Evolutionary conservation across 2,888 invertebrate genomes (phyloP), one percentile per base, ranked within the genome.

Genomic region (Sabatieria punctata): DNA sequence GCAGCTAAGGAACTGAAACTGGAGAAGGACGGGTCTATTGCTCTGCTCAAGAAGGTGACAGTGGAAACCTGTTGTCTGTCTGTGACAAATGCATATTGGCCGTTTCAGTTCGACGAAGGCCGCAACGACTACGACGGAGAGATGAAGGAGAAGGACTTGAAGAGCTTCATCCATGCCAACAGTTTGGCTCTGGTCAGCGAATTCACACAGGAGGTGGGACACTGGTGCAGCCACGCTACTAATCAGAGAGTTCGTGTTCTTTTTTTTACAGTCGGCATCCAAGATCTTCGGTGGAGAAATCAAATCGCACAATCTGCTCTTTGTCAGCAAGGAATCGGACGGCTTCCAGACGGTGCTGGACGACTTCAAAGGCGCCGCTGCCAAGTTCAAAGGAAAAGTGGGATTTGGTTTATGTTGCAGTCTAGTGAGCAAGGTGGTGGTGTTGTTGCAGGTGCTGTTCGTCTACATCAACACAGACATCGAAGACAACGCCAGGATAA

Each of bases 241-340:
- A 23, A n/a, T 33, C 4, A 19, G 11, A n/a, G 23, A 26, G 36
- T 8, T 38, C 21, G 22, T 15, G 22, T 13, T 37, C 45, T 26
- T 44, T 45, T 45, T 18, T 46, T 53, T 55, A 44, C 60, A 72
- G 69, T 89, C 88, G 26, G 95, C 97, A 13, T 83, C 85, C 66
- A 91, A 91, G 71, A 89, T 99, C 71, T 99, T 99, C 67, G 88
- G 91, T 46, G 95, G 95, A 57, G 85, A 88, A 50, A 84, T 97
- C 72, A 93, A 95, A 73, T 85, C 82, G 62, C 97, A 99, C 71
- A 76, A 93, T 56, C 76, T 99, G 52, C 71, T 97, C 64, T 97
- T 99, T 78, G 74, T 93, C 60, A 85, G 85, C 65, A 86, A 89
- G 74, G 60, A 59, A 41, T 79, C 80, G 66, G 78, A 77, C 56